Evolutionary conservation across 2,888 invertebrate species (phyloP).

Genomic region (Oegoconia quadripuncta): DNA sequence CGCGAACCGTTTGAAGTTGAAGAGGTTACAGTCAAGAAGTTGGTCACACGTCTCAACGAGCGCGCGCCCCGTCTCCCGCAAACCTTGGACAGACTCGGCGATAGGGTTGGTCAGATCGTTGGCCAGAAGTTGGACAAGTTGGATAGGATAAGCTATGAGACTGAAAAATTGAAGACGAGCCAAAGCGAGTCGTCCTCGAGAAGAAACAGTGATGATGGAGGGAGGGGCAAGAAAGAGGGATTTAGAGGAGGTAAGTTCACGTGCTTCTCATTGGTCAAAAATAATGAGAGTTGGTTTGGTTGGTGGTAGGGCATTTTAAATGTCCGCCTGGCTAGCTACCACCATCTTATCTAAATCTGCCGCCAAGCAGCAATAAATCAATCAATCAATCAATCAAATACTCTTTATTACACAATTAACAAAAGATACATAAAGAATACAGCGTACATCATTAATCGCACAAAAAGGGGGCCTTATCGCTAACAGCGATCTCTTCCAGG

Average conservation of each 20-base stretch:
- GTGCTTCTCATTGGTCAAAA: background rate
- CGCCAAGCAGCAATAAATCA: too few species aligned
- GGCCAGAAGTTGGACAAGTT: conserved; percentile 18
- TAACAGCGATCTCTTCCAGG: too few species aligned
- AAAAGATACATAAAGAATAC: too few species aligned
- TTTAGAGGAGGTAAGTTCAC: conserved; percentile 44
- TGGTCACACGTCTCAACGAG: conserved; percentile 30
- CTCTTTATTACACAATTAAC: too few species aligned
- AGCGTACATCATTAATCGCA: too few species aligned
- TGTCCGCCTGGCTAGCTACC: too few species aligned
- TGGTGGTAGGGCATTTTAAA: too few species aligned
- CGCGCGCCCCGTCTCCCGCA: conserved; percentile 36
- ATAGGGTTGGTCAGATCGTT: conserved; percentile 4
- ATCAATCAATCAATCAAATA: too few species aligned
- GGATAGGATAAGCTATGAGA: conserved; percentile 59
- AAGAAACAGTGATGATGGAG: conserved; percentile 62
- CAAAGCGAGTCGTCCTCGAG: conserved; percentile 62
- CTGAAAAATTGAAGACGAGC: conserved; percentile 49
- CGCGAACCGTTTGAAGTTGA: conserved; percentile 26
- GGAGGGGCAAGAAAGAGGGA: conserved; percentile 42
- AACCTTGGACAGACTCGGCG: conserved; percentile 24
- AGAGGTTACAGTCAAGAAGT: conserved; percentile 43
- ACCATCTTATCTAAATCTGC: too few species aligned
- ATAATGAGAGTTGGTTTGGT: too few species aligned
- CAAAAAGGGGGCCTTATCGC: too few species aligned